Percentiles rank a stretch among this genome's conserved stretches.
These are phyloP conservation scores for Drosophila kikkawai DNA, from an alignment of 1,140 invertebrate genomes.

Conservation along the genomic window DNA sequence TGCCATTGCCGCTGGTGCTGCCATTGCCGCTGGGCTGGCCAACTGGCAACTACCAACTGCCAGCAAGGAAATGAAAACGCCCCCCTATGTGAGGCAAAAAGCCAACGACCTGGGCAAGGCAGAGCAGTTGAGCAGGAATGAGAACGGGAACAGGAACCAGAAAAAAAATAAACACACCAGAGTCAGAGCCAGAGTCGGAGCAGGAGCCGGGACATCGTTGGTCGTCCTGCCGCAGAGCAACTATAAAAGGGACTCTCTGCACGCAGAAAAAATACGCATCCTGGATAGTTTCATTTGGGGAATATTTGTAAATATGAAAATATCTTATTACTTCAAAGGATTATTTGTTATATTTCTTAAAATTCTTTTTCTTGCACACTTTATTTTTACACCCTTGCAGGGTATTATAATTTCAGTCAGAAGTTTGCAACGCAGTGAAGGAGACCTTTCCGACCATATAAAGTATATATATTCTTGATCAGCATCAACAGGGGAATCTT, in stretches of 20 bases:
- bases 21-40: conserved; percentile 52
- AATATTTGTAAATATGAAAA: neutral
- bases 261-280: neutral
- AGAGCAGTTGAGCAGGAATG: conserved; percentile 11
- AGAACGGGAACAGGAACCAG: conserved; percentile 11
- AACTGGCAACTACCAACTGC: conserved; percentile 36
- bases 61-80: conserved; percentile 77
- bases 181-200: conserved; percentile 30
- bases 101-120: conserved; percentile 71
- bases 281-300: neutral
- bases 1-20: conserved; percentile 47
- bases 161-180: conserved; percentile 64
- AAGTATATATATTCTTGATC: no score
- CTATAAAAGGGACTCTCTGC: conserved; percentile 52
- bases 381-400: no score
- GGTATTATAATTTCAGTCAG: no score
- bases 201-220: conserved; percentile 43
- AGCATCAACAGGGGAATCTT: no score
- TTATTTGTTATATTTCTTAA: no score
- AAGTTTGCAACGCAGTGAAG: no score
- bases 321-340: neutral
- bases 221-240: conserved; percentile 46
- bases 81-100: conserved; percentile 73
- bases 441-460: no score
- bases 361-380: no score